Conservation (phyloP, 2,113 vertebrate species). For the Eira barbara region DNA sequence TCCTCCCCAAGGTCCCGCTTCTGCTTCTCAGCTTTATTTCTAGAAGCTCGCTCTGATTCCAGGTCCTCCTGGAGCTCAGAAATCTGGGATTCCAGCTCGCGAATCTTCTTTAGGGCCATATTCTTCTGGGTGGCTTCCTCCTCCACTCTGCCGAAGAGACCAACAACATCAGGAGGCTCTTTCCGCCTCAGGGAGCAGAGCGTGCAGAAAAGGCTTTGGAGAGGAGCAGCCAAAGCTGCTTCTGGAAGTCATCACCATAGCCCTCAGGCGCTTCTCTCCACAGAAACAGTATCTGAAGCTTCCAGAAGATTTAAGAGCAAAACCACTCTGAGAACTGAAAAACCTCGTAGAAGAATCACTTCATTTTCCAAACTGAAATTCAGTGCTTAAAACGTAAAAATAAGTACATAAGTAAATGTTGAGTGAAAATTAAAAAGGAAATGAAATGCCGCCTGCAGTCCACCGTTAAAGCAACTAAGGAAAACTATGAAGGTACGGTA, state of each 20-base stretch:
- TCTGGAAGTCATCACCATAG: background rate
- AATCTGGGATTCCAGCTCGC: slow-evolving; percentile 96
- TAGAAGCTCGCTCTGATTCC: slow-evolving; percentile 91
- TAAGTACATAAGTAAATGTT: background rate
- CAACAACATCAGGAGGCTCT: background rate
- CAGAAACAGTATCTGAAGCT: background rate
- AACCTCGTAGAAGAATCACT: background rate
- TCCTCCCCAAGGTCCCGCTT: slow-evolving; percentile 97
- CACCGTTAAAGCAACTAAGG: background rate
- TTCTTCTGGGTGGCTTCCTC: slow-evolving; percentile 97
- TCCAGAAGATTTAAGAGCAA: background rate
- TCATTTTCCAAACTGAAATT: background rate
- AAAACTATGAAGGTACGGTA: background rate
- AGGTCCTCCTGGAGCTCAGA: slow-evolving; percentile 97
- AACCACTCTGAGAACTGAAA: background rate
- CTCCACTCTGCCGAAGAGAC: slow-evolving; percentile 88
- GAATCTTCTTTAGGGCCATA: slow-evolving; percentile 95
- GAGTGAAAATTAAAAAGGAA: background rate
- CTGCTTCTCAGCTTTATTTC: slow-evolving; percentile 96
- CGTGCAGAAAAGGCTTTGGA: background rate
- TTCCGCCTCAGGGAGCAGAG: background rate
- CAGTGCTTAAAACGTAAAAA: background rate
- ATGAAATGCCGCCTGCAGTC: background rate
- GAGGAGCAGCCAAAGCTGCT: background rate
- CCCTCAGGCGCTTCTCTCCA: background rate